phyloP scores from a whole-genome alignment of 2,888 invertebrate species.

The Luperina nickerlii region DNA sequence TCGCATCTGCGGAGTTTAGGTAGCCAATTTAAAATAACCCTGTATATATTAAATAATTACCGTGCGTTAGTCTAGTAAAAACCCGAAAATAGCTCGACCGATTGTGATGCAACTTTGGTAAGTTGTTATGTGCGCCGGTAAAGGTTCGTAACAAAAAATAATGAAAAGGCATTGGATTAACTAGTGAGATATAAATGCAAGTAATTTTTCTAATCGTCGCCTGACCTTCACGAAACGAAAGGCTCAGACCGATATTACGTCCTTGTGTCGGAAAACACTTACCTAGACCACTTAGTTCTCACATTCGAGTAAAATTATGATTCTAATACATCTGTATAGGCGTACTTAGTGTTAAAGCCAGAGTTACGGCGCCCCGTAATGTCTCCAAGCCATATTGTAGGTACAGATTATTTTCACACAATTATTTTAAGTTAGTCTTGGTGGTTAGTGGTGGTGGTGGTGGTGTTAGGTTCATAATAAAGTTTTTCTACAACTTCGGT shows the following conservation, averaged over 20 bases:
- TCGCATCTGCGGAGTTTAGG: too few species aligned
- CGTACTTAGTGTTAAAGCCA: slow-evolving; percentile 1
- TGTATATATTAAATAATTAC: too few species aligned
- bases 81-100: neutral
- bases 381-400: neutral
- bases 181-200: slow-evolving; percentile 29
- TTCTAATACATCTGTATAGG: slow-evolving; percentile 3
- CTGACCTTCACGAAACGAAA: slow-evolving; percentile 64
- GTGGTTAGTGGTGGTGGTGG: too few species aligned
- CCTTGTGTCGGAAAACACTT: slow-evolving; percentile 60
- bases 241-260: slow-evolving; percentile 58
- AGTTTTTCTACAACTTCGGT: neutral
- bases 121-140: neutral
- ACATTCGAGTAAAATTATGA: slow-evolving; percentile 57
- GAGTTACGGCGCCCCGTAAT: neutral
- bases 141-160: neutral
- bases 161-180: neutral
- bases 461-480: neutral
- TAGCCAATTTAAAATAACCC: too few species aligned
- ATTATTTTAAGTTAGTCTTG: too few species aligned
- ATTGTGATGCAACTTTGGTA: neutral
- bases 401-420: neutral
- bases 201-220: slow-evolving; percentile 58
- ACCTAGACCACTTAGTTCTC: slow-evolving; percentile 57
- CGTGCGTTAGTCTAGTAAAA: neutral